Evolutionary conservation across 2,113 vertebrate genomes (phyloP).

Genomic region (Xyliphius kryptos): DNA sequence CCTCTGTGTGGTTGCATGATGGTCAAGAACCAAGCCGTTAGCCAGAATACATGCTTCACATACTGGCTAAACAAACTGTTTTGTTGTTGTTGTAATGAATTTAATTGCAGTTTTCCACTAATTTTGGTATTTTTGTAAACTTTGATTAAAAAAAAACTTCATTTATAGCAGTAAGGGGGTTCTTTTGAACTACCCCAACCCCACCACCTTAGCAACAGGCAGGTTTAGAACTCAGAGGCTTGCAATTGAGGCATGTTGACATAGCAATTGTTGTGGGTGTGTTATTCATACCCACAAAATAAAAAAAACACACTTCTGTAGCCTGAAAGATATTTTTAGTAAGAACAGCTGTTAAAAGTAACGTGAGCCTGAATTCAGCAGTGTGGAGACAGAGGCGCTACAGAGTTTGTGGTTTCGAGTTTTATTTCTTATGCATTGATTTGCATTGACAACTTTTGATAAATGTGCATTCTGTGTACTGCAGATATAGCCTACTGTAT

Average conservation of each 20-base stretch:
- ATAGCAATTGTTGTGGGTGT: not conserved
- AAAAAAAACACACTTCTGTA: not conserved
- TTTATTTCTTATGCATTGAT: constrained; percentile 18
- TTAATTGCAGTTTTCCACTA: too few relatives aligned
- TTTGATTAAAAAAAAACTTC: too few relatives aligned
- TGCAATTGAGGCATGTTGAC: not conserved
- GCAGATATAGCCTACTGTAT: constrained; percentile 21
- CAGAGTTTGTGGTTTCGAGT: constrained; percentile 3
- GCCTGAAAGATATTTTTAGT: constrained; percentile 15
- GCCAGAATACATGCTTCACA: not conserved
- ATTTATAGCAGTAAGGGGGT: too few relatives aligned
- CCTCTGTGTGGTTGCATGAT: not conserved
- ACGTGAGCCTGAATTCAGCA: constrained; percentile 4
- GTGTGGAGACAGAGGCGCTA: not conserved
- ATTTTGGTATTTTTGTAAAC: too few relatives aligned
- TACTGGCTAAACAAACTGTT: too few relatives aligned
- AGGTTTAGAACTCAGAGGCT: not conserved
- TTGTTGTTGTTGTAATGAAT: too few relatives aligned
- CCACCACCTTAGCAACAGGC: too few relatives aligned
- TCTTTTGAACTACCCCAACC: too few relatives aligned
- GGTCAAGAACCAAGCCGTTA: constrained; percentile 1
- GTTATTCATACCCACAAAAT: constrained; percentile 10
- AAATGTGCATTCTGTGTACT: constrained; percentile 14
- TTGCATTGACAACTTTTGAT: constrained; percentile 29
- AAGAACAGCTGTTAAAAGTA: constrained; percentile 17